These are phyloP conservation scores for Drosophila kanapiae DNA, from an alignment of 1,140 invertebrate species.

Conservation along the genomic window DNA sequence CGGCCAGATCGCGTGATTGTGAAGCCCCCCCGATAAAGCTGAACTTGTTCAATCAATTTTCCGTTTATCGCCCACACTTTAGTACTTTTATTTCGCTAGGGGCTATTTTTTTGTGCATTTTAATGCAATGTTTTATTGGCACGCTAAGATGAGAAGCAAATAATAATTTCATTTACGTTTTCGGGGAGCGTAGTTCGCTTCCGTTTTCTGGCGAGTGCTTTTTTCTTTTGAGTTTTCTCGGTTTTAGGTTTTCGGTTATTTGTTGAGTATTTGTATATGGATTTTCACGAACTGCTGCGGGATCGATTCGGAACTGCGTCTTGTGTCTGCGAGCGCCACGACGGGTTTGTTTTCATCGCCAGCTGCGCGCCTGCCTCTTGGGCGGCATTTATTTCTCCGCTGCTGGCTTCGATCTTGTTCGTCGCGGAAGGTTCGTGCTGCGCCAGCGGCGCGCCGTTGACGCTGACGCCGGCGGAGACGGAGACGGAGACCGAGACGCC, in stretches of 20 bases:
- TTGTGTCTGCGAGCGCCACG: conserved; percentile 79
- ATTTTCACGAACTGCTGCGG: conserved; percentile 52
- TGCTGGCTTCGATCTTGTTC: conserved; percentile 74
- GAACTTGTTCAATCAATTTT: conserved; percentile 50
- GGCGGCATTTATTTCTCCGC: conserved; percentile 71
- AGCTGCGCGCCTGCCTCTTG: conserved; percentile 75
- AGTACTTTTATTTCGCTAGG: conserved; percentile 12
- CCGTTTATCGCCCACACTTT: conserved; percentile 49
- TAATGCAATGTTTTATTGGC: conserved; percentile 34
- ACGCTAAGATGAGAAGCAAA: conserved; percentile 36
- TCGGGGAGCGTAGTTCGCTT: conserved; percentile 16
- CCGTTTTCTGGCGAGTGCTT: conserved; percentile 20
- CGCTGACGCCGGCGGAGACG: conserved; percentile 13
- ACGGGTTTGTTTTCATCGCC: conserved; percentile 79
- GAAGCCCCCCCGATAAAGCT: conserved; percentile 22
- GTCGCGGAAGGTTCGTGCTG: conserved; percentile 63
- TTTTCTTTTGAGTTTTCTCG: conserved; percentile 16
- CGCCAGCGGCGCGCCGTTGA: conserved; percentile 9
- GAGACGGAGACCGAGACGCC: not conserved
- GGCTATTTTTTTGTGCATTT: not conserved
- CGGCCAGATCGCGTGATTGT: conserved; percentile 53
- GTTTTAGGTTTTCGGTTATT: conserved; percentile 5
- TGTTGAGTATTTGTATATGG: conserved; percentile 23
- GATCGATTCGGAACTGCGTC: conserved; percentile 71
- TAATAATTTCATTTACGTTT: conserved; percentile 42